These are phyloP conservation scores for Nycticebus coucang DNA, from an alignment of 2,113 vertebrate genomes.

Conservation along the genomic window DNA sequence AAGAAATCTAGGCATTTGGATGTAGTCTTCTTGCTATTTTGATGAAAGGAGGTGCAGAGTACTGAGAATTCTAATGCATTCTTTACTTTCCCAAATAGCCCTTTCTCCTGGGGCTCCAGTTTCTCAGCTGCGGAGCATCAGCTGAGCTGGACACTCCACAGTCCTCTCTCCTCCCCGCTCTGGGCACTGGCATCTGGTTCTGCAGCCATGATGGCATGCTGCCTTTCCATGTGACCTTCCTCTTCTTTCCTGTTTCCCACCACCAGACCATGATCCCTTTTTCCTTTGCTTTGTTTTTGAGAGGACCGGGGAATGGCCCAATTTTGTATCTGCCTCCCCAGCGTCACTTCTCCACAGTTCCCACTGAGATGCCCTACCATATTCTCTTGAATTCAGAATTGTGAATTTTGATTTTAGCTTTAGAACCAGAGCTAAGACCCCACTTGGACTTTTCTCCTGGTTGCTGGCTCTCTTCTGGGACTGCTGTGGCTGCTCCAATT, in stretches of 20 bases:
- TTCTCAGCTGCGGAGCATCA: neutral
- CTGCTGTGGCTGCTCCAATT: neutral
- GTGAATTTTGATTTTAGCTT: neutral
- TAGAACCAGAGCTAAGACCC: neutral
- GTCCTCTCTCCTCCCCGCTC: fast-evolving
- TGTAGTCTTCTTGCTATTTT: neutral
- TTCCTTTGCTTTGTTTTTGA: neutral
- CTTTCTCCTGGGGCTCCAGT: neutral
- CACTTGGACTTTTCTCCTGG: neutral
- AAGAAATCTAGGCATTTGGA: neutral
- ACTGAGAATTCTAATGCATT: neutral
- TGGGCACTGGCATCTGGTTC: neutral
- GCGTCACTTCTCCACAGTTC: neutral
- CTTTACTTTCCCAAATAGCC: neutral
- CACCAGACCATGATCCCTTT: neutral
- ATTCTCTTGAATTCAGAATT: neutral
- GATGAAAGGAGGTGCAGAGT: neutral
- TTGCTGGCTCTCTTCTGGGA: neutral
- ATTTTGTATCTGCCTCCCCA: neutral
- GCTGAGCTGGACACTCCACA: neutral
- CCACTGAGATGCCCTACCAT: neutral
- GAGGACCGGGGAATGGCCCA: neutral
- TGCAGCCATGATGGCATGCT: neutral
- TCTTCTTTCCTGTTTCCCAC: neutral
- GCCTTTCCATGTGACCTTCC: neutral